phyloP scores from a whole-genome alignment of 2,113 vertebrate species.

The Oryzias curvinotus region DNA sequence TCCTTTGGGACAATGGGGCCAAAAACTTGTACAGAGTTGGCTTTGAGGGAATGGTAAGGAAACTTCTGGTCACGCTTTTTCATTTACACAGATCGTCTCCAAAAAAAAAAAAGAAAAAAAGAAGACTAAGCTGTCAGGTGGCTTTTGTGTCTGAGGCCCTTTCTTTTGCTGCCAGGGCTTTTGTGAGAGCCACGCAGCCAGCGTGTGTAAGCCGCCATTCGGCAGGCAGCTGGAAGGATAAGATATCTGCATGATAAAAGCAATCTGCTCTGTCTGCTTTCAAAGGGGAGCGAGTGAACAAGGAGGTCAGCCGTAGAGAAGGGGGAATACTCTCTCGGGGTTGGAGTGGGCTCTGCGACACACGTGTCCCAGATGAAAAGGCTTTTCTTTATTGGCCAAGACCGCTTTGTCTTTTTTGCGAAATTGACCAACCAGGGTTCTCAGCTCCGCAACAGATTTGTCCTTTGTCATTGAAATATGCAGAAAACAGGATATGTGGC shows the following conservation, averaged over 20 bases:
- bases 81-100: constrained; percentile 12
- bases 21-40: constrained; percentile 99
- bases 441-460: constrained; percentile 54
- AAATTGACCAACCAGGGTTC: constrained; percentile 54
- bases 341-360: constrained; percentile 23
- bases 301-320: constrained; percentile 60
- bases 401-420: constrained; percentile 44
- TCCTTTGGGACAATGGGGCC: constrained; percentile 99
- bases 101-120: constrained; percentile 33
- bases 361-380: constrained; percentile 51
- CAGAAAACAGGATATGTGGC: constrained; percentile 34
- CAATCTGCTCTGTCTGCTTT: constrained; percentile 71
- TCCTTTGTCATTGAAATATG: constrained; percentile 62
- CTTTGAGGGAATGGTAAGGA: constrained; percentile 99
- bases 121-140: constrained; percentile 53
- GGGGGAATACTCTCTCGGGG: constrained; percentile 37
- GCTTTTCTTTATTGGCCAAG: constrained; percentile 57
- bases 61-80: constrained; percentile 38
- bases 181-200: constrained; percentile 73
- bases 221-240: constrained; percentile 75
- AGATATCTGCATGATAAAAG: constrained; percentile 78
- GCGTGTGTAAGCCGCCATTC: constrained; percentile 71
- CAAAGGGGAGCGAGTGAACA: constrained; percentile 45
- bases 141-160: constrained; percentile 61
- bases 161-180: constrained; percentile 58